Evolutionary conservation across 1,140 invertebrate genomes (phyloP), one percentile per base, ranked within the genome.

Genomic region (Teleogryllus occipitalis): DNA sequence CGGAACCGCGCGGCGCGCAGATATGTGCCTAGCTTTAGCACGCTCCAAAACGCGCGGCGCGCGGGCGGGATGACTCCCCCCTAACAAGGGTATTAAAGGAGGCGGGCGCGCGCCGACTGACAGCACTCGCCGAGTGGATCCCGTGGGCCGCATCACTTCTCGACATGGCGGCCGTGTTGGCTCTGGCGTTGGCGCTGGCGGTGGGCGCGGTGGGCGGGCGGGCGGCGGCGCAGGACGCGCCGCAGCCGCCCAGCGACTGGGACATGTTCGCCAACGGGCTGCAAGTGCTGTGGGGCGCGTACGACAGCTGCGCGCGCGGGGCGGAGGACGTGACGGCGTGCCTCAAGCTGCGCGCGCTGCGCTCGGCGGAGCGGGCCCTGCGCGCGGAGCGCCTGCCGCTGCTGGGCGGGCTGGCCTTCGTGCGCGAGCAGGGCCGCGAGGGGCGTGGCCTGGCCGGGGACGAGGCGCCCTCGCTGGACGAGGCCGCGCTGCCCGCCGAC

Each of bases 301-400:
- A 90, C 82, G 86, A 88, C 47, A 88, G 90, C 80, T 93, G 92
- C 83, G 87, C 89, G 79, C 85, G 87, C 49, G 89, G 88, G 49
- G 86, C 90, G 1, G 27, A 5, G 1, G 89, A 92, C 82, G 86
- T 91, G 73, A 83, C 91, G 78, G 90, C 90, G 85, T 93, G 92
- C 83, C 87, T 92, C 79, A 92, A 93, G 85, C 85, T 92, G 12
- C 90, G 91, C 83, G 91, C 90, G 0, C 85, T 91, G 0, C 91
- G 90, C 82, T 85, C 92, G 8, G 84, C 89, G 8, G 90, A 92
- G 77, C 85, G 91, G 21, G 91, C 91, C 0, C 85, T 92, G 1
- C 87, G 89, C 77, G 87, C 89, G 81, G 89, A 91, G 78, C 86
- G 85, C 15, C 86, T 93, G 18, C 89, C 89, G 27, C 84, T 93